Evolutionary conservation across 1,140 invertebrate genomes (phyloP), one percentile per base, ranked within the genome.

Genomic region (Stegodyphus mimosarum): DNA sequence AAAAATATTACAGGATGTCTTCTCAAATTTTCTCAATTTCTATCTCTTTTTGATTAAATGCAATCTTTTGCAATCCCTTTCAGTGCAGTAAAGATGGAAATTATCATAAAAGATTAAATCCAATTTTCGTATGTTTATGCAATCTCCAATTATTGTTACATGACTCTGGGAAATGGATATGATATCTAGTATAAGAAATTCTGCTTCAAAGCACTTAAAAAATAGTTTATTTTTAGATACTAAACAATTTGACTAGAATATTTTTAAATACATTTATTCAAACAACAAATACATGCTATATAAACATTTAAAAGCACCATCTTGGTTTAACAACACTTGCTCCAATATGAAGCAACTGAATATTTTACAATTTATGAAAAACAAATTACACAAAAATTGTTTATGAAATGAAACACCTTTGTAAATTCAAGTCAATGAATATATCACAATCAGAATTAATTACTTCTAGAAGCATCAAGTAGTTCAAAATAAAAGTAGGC

Each of bases 401-500:
- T 60, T 60, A 60, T 60, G 55, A 15, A 60, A 60, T 60, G 55
- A 60, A 9, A 9, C 55, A 11, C 15, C 15, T 60, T 9, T 60
- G 55, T 9, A 15, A 60, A 60, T 60, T 60, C 55, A 60, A 15
- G 15, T 60, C 55, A 60, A 60, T 9, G 15, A 60, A 15, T 11
- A 60, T 15, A 11, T 60, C 55, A 60, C 15, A 60, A 9, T 60
- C 5, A 60, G 9, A 11, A 33, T 33, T 33, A 33, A 33, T 33
- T 33, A 33, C 33, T 9, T 60, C 55, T 9, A 60, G 55, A 53
- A 51, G 52, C 51, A 17, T 51, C 0, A 9, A 4, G 52, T 49
- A 76, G 53, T 66, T 76, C 78, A 71, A 80, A 80, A 50, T 71
- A 80, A 6, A 49, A 71, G 52, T 71, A 11, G 6, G 67, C 33